Evolutionary conservation across 2,113 vertebrate genomes (phyloP).

Genomic region (Hoplias malabaricus): DNA sequence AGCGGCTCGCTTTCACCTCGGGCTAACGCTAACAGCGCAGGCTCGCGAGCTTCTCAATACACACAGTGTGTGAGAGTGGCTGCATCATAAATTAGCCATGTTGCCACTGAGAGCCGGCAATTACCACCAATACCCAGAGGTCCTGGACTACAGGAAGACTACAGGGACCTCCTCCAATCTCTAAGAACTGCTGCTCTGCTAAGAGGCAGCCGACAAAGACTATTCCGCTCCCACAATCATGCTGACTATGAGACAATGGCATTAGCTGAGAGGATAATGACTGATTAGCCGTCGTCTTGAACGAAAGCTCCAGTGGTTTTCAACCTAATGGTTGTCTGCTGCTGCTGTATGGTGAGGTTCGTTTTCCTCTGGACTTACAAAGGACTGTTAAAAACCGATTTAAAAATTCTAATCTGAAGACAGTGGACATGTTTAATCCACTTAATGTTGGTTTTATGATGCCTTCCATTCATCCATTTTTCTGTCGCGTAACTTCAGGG

Average conservation of each 20-base stretch:
- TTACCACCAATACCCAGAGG: conserved; percentile 42
- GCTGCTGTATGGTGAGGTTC: too few relatives aligned
- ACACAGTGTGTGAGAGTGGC: conserved; percentile 3
- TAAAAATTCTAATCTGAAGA: too few relatives aligned
- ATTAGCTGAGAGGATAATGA: neutral
- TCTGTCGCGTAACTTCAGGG: too few relatives aligned
- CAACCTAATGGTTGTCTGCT: too few relatives aligned
- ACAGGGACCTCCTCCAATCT: conserved; percentile 10
- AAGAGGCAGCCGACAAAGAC: neutral
- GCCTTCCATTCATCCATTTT: too few relatives aligned
- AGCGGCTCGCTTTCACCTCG: neutral
- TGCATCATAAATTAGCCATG: conserved; percentile 15
- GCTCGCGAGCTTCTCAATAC: conserved; percentile 8
- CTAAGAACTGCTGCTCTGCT: neutral
- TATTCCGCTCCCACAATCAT: too few relatives aligned
- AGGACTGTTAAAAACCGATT: too few relatives aligned
- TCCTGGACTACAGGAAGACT: conserved; percentile 14
- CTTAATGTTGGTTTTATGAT: too few relatives aligned
- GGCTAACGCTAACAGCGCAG: conserved; percentile 6
- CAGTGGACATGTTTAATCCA: too few relatives aligned
- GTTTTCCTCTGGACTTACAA: too few relatives aligned
- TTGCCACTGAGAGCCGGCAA: conserved; percentile 37
- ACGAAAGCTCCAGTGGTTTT: neutral
- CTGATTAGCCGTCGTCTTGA: neutral
- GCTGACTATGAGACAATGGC: neutral